Base-by-base conservation (phyloP, 2,113 vertebrate genomes). In the Melanocharis versteri region DNA sequence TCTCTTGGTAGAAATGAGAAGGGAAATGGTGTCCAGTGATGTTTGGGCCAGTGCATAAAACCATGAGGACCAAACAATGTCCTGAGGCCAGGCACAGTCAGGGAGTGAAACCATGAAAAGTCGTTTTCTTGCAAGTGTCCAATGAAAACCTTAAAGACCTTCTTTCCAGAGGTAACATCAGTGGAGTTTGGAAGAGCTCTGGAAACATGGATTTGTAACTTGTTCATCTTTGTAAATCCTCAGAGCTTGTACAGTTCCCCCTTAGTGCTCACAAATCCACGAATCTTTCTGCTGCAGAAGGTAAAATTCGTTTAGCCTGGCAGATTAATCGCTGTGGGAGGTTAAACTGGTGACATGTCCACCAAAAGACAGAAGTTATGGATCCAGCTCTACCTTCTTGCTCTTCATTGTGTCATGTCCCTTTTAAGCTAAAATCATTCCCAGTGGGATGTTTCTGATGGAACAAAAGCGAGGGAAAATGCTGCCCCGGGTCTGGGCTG, bases 41-140 rank as follows among this genome's bases (percentile, higher is more conserved):
- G 0, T 20, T 70, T 68, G 31, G 61, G 6, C 15, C 22, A 40
- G 2, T 0, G 0, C 13, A 50, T 48, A 69, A 83, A 80, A 30
- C 26, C 17, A 9, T 0, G 17, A 90, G 44, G 53, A 33, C 24
- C 33, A 68, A 62, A 62, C 2, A 4, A 1, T 1, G 1, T 14
- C 39, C 50, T 69, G 56, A 22, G 77, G 62, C 86, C 26, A 33
- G n/a, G 19, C 13, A 39, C 12, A 16, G n/a, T 4, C 31, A 15
- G 16, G 58, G 42, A 80, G 28, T 51, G 21, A 78, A 91, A 50
- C 10, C 6, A 3, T 30, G 22, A 21, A 57, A 87, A 92, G 39
- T 2, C 0, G 1, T 51, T 80, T 57, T 65, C 6, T 2, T 61
- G 7, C 33, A 77, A 21, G 5, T 18, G 15, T 60, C 47, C 39